Evolutionary conservation across 2,113 vertebrate genomes (phyloP).

Genomic region (Siniperca chuatsi): DNA sequence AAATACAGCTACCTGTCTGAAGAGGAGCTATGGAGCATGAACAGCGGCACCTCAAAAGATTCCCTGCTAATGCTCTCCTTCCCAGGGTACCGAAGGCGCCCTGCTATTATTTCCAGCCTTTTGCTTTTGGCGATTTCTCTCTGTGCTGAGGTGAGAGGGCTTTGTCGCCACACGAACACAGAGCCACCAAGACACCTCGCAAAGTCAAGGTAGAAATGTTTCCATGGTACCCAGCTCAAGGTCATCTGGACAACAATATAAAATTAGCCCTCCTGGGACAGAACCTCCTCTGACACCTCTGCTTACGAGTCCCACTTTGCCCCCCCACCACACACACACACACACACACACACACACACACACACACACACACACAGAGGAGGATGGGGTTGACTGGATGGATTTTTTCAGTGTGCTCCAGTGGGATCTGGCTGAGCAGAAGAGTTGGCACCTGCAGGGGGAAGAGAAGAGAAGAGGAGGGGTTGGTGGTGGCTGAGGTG

Average conservation of each 20-base stretch:
- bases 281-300: conserved; percentile 73
- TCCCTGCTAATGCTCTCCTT: conserved; percentile 72
- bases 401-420: conserved; percentile 69
- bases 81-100: conserved; percentile 55
- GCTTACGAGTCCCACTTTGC: conserved; percentile 66
- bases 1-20: conserved; percentile 80
- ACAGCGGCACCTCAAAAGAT: conserved; percentile 80
- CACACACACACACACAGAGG: conserved; percentile 33
- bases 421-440: conserved; percentile 72
- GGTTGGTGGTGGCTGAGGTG: conserved; percentile 46
- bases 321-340: conserved; percentile 27
- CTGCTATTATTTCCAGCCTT: conserved; percentile 77
- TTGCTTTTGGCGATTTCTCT: conserved; percentile 74
- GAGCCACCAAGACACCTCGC: conserved; percentile 69
- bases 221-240: conserved; percentile 77
- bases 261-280: conserved; percentile 72
- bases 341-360: background rate
- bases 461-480: conserved; percentile 22
- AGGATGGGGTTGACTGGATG: conserved; percentile 68
- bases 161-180: conserved; percentile 62
- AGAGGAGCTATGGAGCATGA: conserved; percentile 79
- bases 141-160: conserved; percentile 77
- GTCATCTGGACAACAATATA: conserved; percentile 77
- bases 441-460: conserved; percentile 73
- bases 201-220: conserved; percentile 72